phyloP scores from a whole-genome alignment of 2,797 vertebrate genomes.

The Sebastes cheni region DNA sequence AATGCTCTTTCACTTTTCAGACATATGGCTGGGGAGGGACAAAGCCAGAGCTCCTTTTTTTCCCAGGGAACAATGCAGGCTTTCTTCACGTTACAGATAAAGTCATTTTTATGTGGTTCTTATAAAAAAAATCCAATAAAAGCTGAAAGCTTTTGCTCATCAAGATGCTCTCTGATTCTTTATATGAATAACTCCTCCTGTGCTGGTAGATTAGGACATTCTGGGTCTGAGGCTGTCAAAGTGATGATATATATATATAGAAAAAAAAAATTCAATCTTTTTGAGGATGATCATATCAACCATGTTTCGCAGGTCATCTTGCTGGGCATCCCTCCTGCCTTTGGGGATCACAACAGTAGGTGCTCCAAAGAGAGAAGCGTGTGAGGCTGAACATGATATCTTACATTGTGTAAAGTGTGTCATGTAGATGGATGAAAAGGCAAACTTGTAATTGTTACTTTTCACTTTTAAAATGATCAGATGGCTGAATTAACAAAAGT shows the following conservation, averaged over 20 bases:
- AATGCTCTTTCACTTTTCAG: slow-evolving; percentile 50
- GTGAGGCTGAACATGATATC: neutral
- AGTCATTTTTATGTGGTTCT: slow-evolving; percentile 33
- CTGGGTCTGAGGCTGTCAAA: neutral
- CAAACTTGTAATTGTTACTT: too few relatives aligned
- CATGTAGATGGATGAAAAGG: neutral
- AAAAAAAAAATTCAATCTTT: neutral
- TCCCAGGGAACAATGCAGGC: neutral
- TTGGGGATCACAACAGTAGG: neutral
- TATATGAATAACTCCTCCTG: neutral
- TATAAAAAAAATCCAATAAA: slow-evolving; percentile 33
- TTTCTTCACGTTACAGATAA: slow-evolving; percentile 41
- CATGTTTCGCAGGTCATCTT: neutral
- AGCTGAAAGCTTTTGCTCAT: slow-evolving; percentile 7
- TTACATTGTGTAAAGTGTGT: neutral
- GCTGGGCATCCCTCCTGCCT: neutral
- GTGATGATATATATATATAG: neutral
- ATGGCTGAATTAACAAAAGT: too few relatives aligned
- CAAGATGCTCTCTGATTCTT: neutral
- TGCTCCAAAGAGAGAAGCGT: neutral
- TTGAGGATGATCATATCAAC: slow-evolving; percentile 3
- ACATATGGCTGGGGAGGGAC: slow-evolving; percentile 4
- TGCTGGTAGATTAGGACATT: slow-evolving; percentile 28
- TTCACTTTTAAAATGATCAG: too few relatives aligned
- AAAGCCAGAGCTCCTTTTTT: neutral